Conservation (phyloP, 2,797 vertebrate genomes). For the Xiphorhynchus erythropygius region DNA sequence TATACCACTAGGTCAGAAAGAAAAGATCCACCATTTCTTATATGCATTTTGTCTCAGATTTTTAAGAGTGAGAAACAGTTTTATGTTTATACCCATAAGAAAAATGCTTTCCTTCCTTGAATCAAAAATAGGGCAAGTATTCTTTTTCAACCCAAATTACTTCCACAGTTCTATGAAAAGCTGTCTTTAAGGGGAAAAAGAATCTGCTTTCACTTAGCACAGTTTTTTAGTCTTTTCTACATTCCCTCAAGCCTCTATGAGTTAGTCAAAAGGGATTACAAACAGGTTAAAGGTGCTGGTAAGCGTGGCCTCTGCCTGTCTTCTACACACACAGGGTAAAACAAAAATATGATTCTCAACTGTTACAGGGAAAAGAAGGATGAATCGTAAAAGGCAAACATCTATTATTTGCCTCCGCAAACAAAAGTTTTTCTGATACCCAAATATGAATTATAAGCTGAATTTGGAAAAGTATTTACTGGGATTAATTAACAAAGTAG, state of each 20-base stretch:
- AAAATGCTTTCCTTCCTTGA: neutral
- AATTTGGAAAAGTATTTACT: neutral
- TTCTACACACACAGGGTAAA: neutral
- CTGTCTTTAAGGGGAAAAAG: neutral
- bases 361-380: neutral
- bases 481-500: neutral
- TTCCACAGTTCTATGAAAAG: neutral
- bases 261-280: neutral
- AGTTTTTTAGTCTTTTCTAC: neutral
- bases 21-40: neutral
- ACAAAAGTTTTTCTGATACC: neutral
- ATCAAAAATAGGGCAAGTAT: neutral
- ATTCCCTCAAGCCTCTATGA: accelerated
- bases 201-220: accelerated
- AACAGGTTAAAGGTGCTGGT: neutral
- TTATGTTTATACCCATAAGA: neutral
- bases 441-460: neutral
- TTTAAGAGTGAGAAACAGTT: neutral
- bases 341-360: neutral
- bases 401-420: neutral
- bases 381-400: neutral
- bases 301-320: accelerated
- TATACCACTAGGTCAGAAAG: neutral
- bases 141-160: neutral
- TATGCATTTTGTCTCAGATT: neutral